Evolutionary conservation across 2,888 invertebrate species (phyloP).

Genomic region (Lepidochrysops patricia): DNA sequence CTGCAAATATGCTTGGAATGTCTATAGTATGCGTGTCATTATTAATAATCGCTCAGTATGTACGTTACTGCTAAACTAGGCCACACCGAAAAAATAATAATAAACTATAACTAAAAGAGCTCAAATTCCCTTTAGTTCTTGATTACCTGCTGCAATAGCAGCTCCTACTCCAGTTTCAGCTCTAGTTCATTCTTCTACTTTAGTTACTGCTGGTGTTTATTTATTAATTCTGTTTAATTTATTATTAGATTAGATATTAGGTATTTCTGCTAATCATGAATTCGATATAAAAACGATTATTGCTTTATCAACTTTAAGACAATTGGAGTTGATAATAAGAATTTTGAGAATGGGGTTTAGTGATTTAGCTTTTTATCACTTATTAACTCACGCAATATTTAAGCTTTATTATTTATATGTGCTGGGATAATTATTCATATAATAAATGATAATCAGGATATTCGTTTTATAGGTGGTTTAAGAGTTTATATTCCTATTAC

Average conservation of each 20-base stretch:
- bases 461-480: constrained; percentile 75
- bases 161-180: constrained; percentile 78
- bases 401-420: constrained; percentile 83
- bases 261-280: constrained; percentile 76
- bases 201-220: constrained; percentile 85
- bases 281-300: constrained; percentile 86
- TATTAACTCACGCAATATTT: constrained; percentile 83
- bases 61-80: no score
- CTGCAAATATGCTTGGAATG: no score
- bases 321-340: constrained; percentile 82
- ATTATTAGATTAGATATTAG: constrained; percentile 54
- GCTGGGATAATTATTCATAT: constrained; percentile 80
- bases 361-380: constrained; percentile 80
- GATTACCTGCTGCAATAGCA: constrained; percentile 83
- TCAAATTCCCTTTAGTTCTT: constrained; percentile 86
- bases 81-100: no score
- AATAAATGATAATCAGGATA: constrained; percentile 78
- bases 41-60: no score
- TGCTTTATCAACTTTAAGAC: constrained; percentile 84
- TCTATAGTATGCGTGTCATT: no score
- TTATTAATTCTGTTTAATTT: constrained; percentile 80
- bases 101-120: no score
- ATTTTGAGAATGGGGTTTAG: constrained; percentile 71
- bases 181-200: constrained; percentile 79
- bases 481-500: constrained; percentile 66